These are phyloP conservation scores for Callaeas wilsoni DNA, from an alignment of 2,113 vertebrate species.

Conservation along the genomic window DNA sequence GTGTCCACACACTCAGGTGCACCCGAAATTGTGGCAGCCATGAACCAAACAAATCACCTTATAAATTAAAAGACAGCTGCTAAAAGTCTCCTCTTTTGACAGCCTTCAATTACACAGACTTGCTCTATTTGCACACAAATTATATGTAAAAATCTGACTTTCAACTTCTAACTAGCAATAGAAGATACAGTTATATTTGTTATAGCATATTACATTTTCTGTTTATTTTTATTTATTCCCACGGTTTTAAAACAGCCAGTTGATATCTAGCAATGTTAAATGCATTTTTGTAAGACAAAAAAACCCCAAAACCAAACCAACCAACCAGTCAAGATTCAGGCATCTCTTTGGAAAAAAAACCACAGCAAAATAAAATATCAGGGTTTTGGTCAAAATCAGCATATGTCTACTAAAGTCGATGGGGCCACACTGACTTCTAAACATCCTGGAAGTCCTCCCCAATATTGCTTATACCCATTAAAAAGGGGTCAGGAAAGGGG, in stretches of 20 bases:
- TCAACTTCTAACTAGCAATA: background rate
- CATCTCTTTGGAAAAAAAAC: background rate
- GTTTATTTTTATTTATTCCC: slow-evolving; percentile 21
- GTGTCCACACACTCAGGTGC: background rate
- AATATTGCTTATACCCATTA: background rate
- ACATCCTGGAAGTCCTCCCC: background rate
- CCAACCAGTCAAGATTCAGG: background rate
- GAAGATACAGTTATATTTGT: background rate
- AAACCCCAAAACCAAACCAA: background rate
- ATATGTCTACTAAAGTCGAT: background rate
- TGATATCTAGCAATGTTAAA: background rate
- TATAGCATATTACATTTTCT: background rate
- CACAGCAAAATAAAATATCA: background rate
- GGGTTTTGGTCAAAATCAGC: background rate
- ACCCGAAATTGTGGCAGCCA: background rate
- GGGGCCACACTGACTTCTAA: background rate
- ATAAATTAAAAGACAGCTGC: background rate
- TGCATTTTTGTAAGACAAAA: background rate
- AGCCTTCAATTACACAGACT: slow-evolving; percentile 39
- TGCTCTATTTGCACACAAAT: slow-evolving; percentile 35
- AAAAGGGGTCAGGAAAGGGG: background rate
- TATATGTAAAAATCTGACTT: background rate
- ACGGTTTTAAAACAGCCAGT: background rate
- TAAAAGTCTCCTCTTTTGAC: background rate
- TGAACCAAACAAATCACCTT: background rate